Base-by-base conservation (phyloP, 2,113 vertebrate genomes). In the Rhynchomys soricoides region DNA sequence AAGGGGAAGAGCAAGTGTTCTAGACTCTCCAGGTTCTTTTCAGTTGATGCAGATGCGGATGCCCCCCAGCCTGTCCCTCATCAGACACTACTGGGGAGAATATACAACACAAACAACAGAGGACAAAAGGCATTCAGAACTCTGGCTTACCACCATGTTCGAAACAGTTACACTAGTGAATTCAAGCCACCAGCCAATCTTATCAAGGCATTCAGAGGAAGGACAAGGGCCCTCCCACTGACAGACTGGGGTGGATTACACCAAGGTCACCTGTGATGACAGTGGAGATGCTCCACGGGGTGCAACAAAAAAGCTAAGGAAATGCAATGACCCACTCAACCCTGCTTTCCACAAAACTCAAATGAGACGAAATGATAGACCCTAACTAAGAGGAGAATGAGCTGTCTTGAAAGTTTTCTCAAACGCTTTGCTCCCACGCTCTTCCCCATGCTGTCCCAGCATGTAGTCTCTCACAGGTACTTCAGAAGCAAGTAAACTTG, bases 291-390 rank as follows among this genome's bases (percentile, higher is more conserved):
- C 24, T 81, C 31, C 1, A 89, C 2, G 29, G 48, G 75, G 55
- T 71, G 34, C 70, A 90, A 24, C 37, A 40, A 82, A 96, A 89
- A 96, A 83, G 31, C 11, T 13, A 43, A 45, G 81, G 73, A 68
- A 40, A 34, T 0, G 13, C 10, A 7, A 29, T 43, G 55, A 43
- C 64, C 73, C 8, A 59, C 15, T 91, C 24, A 93, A 75, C 24
- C 57, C 5, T 50, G 52, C 11, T 96, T 95, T 95, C 64, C 11
- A 88, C 26, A 78, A 94, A 93, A 77, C 57, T 48, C 71, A 92
- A 73, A 91, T 0, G 71, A 70, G 90, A 21, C 86, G 45, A 91
- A 91, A 77, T 62, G 29, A 92, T 29, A 74, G 66, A 3, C n/a
- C 31, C 22, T 16, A 86, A 40, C 81, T 79, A 43, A 77, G 5